Evolutionary conservation across 2,888 invertebrate genomes (phyloP), one percentile per base, ranked within the genome.

Genomic region (Coleophora deauratella): DNA sequence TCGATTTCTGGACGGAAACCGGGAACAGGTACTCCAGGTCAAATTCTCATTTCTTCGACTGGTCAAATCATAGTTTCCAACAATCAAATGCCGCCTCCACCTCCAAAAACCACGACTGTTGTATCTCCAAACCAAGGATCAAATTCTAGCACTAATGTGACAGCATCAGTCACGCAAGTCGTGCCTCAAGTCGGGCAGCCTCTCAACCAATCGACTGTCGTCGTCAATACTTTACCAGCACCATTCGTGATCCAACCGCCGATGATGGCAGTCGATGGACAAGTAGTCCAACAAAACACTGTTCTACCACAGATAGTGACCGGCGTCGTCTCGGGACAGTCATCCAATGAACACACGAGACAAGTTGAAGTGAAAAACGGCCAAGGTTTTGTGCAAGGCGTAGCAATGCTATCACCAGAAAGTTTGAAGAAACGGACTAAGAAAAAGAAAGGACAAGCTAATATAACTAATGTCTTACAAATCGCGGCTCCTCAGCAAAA

Each of bases 211-310:
- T 92, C 92, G 27, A 91, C 94, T 0, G 93, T 94, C 0, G 88
- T 96, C 4, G 91, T 96, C 1, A 95, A 95, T 61, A 90, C 94
- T 0, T 75, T 95, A 47, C 92, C 91, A 37, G 87, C 92, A 12
- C 93, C 93, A 0, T 92, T 93, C 52, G 90, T 95, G 6, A 87
- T 95, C 34, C 94, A 94, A 59, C 92, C 93, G 1, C 89, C 91
- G 2, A 89, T 93, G 51, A 91, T 93, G 89, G 89, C 92, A 0
- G 90, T 93, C 54, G 93, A 93, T 52, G 91, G 92, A 0, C 89
- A 89, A 69, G 86, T 88, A 6, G 88, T 91, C 21, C 89, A 91
- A 43, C 92, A 91, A 56, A 91, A 90, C 50, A 80, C 91, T 47
- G 90, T 91, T 41, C 74, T 92, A 57, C 91, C 92, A 11, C 92